Percentiles rank a stretch among this genome's conserved stretches.
Conservation (phyloP, 2,797 vertebrate genomes). For the Myotis findleyi region DNA sequence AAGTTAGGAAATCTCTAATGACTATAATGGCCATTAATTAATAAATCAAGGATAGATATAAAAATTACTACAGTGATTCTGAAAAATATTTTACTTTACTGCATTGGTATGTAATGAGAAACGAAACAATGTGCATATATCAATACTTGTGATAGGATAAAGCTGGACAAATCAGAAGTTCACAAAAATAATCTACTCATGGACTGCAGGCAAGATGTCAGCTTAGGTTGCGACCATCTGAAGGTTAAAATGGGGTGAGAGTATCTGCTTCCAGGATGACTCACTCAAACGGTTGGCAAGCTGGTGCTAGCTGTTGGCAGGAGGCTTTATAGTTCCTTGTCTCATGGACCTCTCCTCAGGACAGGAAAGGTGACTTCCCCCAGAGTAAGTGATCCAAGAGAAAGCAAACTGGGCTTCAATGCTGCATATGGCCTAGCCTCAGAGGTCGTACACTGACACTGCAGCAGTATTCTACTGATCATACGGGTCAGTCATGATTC, state of each 20-base stretch:
- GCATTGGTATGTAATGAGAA: background rate
- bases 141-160: background rate
- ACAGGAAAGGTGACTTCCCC: background rate
- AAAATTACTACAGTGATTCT: constrained; percentile 7
- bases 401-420: background rate
- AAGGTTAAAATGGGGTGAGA: background rate
- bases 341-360: background rate
- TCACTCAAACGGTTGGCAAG: background rate
- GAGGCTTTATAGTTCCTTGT: background rate
- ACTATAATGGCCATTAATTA: background rate
- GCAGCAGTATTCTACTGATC: background rate
- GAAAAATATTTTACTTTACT: constrained; percentile 49
- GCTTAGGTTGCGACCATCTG: background rate
- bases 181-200: background rate
- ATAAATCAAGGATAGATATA: background rate
- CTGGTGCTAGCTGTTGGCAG: background rate
- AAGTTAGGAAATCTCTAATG: constrained; percentile 41
- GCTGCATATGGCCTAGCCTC: background rate
- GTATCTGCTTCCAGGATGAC: background rate
- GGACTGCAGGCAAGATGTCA: background rate
- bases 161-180: background rate
- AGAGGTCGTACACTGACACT: background rate
- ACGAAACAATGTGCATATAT: background rate
- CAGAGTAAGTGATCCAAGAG: background rate
- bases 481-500: background rate